Conservation (phyloP, 2,888 invertebrate species). For the Pristionchus japonicus region DNA sequence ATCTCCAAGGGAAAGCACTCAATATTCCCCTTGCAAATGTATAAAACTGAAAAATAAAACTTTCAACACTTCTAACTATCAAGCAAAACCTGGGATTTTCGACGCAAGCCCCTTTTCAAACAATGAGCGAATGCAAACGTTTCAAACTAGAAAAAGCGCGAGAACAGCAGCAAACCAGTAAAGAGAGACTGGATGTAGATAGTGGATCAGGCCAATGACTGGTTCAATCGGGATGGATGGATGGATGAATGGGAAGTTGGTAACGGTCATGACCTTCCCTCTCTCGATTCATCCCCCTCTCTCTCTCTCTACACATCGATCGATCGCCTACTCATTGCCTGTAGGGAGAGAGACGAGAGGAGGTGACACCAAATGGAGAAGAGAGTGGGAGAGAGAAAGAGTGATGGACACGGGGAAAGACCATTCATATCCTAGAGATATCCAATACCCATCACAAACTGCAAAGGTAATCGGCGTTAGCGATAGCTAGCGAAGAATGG, state of each 20-base stretch:
- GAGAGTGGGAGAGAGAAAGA: constrained; percentile 38
- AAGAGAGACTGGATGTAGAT: background rate
- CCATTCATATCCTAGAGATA: background rate
- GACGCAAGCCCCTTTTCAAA: too few relatives aligned
- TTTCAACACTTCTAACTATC: too few relatives aligned
- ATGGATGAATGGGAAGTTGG: background rate
- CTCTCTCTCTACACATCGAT: constrained; percentile 32
- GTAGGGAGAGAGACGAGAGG: background rate
- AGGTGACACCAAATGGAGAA: constrained; percentile 1
- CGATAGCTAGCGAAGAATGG: too few relatives aligned
- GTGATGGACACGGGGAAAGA: constrained; percentile 3
- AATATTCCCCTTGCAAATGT: background rate
- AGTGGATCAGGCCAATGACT: background rate
- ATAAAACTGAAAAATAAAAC: too few relatives aligned
- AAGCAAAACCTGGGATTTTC: too few relatives aligned
- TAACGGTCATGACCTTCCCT: constrained; percentile 41
- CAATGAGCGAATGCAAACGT: too few relatives aligned
- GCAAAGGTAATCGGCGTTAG: background rate
- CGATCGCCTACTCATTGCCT: constrained; percentile 13
- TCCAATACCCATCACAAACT: constrained; percentile 1
- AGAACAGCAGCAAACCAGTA: background rate
- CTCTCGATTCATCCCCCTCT: constrained; percentile 12
- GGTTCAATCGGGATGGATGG: background rate
- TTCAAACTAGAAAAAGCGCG: background rate
- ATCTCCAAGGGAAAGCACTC: background rate